A percentile compares a stretch with the other conserved stretches of the same genome.
Conservation (phyloP, 2,113 vertebrate species). For the Columbina picui region DNA sequence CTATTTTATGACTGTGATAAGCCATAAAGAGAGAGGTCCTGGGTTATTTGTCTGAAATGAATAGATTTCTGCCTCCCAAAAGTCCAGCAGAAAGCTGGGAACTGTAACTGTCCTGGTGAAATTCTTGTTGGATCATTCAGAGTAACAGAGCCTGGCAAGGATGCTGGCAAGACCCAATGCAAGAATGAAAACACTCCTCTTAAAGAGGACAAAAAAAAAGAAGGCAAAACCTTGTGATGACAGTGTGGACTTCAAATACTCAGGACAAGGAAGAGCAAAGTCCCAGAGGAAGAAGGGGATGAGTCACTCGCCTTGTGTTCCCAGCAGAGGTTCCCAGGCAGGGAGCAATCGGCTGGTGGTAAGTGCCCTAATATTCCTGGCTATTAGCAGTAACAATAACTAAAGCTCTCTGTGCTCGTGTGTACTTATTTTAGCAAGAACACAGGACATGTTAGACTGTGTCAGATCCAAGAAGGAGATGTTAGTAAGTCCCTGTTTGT, state of each 20-base stretch:
- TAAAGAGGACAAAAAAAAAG: rapidly evolving
- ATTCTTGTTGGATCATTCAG: neutral
- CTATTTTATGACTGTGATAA: neutral
- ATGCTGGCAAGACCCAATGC: neutral
- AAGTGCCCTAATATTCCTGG: neutral
- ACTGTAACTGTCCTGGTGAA: neutral
- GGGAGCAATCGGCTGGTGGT: neutral
- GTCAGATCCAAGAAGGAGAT: neutral
- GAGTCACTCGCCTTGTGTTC: neutral
- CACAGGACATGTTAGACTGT: neutral
- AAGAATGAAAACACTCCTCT: neutral
- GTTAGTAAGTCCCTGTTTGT: neutral
- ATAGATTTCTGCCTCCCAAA: neutral
- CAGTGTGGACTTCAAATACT: neutral
- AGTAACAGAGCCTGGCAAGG: neutral
- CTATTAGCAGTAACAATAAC: neutral
- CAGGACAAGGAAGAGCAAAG: neutral
- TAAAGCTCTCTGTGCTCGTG: neutral
- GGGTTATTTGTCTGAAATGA: neutral
- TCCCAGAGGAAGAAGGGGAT: neutral
- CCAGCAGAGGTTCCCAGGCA: neutral
- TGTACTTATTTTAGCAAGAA: neutral
- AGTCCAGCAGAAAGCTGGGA: neutral
- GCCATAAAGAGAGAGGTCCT: neutral
- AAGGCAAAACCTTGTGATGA: neutral